Percentiles rank a stretch among this genome's conserved stretches.
Conservation (phyloP, 2,888 invertebrate species). For the Matsumyia berberina region DNA sequence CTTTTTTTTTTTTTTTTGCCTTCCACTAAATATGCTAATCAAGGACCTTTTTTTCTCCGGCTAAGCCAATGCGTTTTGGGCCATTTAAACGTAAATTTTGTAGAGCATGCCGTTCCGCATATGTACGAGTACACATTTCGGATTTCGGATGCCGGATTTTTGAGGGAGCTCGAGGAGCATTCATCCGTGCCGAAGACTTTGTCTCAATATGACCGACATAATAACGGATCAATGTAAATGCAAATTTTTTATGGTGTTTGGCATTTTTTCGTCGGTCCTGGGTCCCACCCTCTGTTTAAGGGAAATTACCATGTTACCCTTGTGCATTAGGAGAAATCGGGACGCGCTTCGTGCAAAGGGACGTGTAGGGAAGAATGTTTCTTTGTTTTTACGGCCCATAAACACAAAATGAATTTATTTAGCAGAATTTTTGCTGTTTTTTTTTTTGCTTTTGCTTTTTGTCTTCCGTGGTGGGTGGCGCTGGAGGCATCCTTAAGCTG, state of each 20-base stretch:
- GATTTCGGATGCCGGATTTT: slow-evolving; percentile 12
- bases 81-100: slow-evolving; percentile 65
- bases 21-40: slow-evolving; percentile 74
- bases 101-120: slow-evolving; percentile 57
- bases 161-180: slow-evolving; percentile 21
- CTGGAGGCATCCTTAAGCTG: slow-evolving; percentile 9
- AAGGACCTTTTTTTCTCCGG: slow-evolving; percentile 57
- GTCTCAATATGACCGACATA: slow-evolving; percentile 75
- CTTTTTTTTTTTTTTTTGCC: neutral
- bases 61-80: slow-evolving; percentile 69
- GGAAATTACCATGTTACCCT: slow-evolving; percentile 67
- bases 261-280: slow-evolving; percentile 14
- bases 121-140: slow-evolving; percentile 60
- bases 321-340: slow-evolving; percentile 63
- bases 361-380: slow-evolving; percentile 56
- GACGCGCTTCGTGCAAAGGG: slow-evolving; percentile 2
- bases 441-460: slow-evolving; percentile 5
- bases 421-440: slow-evolving; percentile 46
- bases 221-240: slow-evolving; percentile 77
- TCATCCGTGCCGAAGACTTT: slow-evolving; percentile 67
- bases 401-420: slow-evolving; percentile 77
- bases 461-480: slow-evolving; percentile 21
- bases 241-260: slow-evolving; percentile 74
- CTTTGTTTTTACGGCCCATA: slow-evolving; percentile 77
- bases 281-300: slow-evolving; percentile 24